These are phyloP conservation scores for Huso huso DNA, from an alignment of 2,797 vertebrate genomes.

Conservation along the genomic window DNA sequence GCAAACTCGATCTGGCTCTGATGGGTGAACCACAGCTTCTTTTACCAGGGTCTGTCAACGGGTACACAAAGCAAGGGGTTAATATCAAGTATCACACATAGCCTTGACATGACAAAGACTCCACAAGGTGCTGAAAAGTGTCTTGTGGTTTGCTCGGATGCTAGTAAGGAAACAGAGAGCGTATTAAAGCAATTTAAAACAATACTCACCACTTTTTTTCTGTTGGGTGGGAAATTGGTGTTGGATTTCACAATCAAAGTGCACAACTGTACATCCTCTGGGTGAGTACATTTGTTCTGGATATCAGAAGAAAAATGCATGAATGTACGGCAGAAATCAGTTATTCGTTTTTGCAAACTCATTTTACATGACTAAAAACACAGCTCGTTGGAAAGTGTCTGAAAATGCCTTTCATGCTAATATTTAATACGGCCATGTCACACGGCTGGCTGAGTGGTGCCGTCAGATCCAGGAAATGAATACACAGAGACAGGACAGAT, in stretches of 20 bases:
- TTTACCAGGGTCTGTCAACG: conserved; percentile 51
- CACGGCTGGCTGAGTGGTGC: too few species aligned
- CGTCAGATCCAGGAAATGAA: too few species aligned
- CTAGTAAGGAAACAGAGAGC: too few species aligned
- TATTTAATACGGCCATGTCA: too few species aligned
- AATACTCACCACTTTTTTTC: conserved; percentile 58
- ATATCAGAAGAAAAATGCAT: neutral
- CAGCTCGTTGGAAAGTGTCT: too few species aligned
- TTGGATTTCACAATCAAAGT: conserved; percentile 51
- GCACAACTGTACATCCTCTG: conserved; percentile 64
- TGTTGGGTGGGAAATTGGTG: conserved; percentile 38
- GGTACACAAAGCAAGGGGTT: conserved; percentile 9
- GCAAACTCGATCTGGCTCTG: conserved; percentile 47
- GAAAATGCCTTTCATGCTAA: too few species aligned
- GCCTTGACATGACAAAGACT: neutral
- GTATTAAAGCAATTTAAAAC: too few species aligned
- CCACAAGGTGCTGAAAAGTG: neutral
- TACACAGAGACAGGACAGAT: too few species aligned
- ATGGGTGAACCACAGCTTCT: conserved; percentile 53
- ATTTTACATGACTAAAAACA: neutral
- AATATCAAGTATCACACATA: neutral
- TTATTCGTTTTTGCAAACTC: neutral
- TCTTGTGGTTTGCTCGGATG: too few species aligned
- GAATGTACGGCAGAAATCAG: neutral
- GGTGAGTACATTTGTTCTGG: conserved; percentile 65